Evolutionary conservation across 2,113 vertebrate species (phyloP).

Genomic region (Ariopsis seemanni): DNA sequence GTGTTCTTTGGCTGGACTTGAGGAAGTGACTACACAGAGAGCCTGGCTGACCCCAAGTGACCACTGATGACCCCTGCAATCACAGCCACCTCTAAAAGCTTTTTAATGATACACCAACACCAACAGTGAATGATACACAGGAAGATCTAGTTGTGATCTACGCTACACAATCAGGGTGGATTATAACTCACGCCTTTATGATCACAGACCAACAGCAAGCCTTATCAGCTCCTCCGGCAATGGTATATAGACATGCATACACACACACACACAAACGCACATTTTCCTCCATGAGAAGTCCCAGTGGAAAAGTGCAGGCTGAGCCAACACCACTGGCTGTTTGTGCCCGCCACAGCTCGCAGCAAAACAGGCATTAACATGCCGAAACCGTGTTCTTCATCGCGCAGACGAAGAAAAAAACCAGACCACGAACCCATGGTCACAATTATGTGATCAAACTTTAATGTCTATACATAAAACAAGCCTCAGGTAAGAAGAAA

Average conservation of each 20-base stretch:
- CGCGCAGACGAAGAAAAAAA: constrained; percentile 48
- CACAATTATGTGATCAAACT: constrained; percentile 61
- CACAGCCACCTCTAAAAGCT: constrained; percentile 42
- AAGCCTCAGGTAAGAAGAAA: constrained; percentile 13
- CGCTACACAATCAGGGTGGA: constrained; percentile 13
- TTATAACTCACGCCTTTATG: constrained; percentile 7
- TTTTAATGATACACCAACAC: constrained; percentile 55
- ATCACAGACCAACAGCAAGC: constrained; percentile 43
- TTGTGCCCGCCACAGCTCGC: constrained; percentile 62
- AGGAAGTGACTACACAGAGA: constrained; percentile 85
- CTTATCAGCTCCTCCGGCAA: constrained; percentile 30
- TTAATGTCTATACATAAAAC: constrained; percentile 48
- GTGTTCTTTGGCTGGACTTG: constrained; percentile 86
- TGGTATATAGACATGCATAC: neutral
- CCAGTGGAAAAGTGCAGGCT: constrained; percentile 71
- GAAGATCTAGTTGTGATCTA: neutral
- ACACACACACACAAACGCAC: constrained; percentile 10
- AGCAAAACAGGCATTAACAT: constrained; percentile 72
- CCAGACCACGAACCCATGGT: constrained; percentile 56
- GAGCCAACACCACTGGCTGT: constrained; percentile 71
- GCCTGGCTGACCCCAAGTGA: constrained; percentile 3
- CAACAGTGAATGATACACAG: neutral
- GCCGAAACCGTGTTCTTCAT: constrained; percentile 65
- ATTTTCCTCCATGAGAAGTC: constrained; percentile 72
- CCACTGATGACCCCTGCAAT: constrained; percentile 11